These are phyloP conservation scores for Listrodromus nycthemerus DNA, from an alignment of 2,888 invertebrate species.

Conservation along the genomic window DNA sequence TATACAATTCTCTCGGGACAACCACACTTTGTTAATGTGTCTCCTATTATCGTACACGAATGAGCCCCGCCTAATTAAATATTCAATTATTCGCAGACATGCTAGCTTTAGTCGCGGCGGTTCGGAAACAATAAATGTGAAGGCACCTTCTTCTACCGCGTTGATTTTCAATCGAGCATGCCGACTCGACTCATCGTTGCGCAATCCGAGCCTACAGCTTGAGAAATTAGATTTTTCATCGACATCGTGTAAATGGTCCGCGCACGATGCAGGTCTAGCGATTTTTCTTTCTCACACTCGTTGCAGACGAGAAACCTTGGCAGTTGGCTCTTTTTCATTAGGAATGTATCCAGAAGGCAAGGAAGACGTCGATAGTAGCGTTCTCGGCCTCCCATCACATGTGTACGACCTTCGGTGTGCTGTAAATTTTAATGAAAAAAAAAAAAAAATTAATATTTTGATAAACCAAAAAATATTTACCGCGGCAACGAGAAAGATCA, in stretches of 20 bases:
- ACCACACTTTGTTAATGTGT: constrained; percentile 45
- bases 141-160: constrained; percentile 57
- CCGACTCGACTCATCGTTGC: constrained; percentile 8
- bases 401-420: constrained; percentile 84
- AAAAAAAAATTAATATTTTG: neutral
- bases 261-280: constrained; percentile 19
- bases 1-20: constrained; percentile 60
- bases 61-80: constrained; percentile 35
- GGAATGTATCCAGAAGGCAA: constrained; percentile 81
- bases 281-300: constrained; percentile 7
- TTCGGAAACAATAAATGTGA: constrained; percentile 29
- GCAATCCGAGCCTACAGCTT: constrained; percentile 6
- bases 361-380: constrained; percentile 67
- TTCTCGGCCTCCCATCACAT: constrained; percentile 80
- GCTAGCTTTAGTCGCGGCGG: constrained; percentile 12
- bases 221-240: neutral
- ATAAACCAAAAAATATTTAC: constrained; percentile 21
- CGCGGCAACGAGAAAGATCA: too few species aligned
- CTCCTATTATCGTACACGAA: constrained; percentile 58
- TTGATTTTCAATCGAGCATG: constrained; percentile 29
- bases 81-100: constrained; percentile 46
- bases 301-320: constrained; percentile 67
- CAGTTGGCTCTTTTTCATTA: constrained; percentile 75
- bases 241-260: constrained; percentile 1
- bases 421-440: constrained; percentile 67